Evolutionary conservation across 1,140 invertebrate species (phyloP).

Genomic region (Lepidurus couesii): DNA sequence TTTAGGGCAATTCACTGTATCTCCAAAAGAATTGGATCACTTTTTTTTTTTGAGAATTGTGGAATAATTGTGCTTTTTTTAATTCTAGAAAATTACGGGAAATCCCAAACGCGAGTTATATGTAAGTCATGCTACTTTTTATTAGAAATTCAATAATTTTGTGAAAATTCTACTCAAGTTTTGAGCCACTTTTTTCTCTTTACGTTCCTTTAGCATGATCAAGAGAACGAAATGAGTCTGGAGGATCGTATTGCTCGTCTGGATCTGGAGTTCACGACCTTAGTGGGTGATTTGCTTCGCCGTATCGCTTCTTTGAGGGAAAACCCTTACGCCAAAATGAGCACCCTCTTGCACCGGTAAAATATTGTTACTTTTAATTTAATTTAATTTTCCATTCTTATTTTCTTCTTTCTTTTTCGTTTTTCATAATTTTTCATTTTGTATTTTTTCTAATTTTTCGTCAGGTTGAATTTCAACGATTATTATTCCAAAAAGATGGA

Average conservation of each 20-base stretch:
- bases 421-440: neutral
- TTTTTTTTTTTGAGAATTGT: too few species aligned
- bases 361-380: neutral
- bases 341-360: slow-evolving; percentile 4
- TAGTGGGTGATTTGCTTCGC: neutral
- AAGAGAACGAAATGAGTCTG: neutral
- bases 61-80: too few species aligned
- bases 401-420: neutral
- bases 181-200: too few species aligned
- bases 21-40: too few species aligned
- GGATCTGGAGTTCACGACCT: slow-evolving; percentile 14
- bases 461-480: neutral
- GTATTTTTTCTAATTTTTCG: neutral
- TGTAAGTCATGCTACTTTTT: too few species aligned
- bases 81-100: too few species aligned
- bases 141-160: too few species aligned
- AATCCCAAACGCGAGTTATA: too few species aligned
- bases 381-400: neutral
- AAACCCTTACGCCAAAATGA: slow-evolving; percentile 15
- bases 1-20: too few species aligned
- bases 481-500: slow-evolving; percentile 4
- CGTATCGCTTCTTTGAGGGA: neutral
- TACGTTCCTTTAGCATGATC: neutral
- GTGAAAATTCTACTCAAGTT: too few species aligned
- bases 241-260: slow-evolving; percentile 4